Percentiles rank a stretch among this genome's conserved stretches.
phyloP scores from a whole-genome alignment of 2,888 invertebrate genomes.

The Hypolimnas misippus region DNA sequence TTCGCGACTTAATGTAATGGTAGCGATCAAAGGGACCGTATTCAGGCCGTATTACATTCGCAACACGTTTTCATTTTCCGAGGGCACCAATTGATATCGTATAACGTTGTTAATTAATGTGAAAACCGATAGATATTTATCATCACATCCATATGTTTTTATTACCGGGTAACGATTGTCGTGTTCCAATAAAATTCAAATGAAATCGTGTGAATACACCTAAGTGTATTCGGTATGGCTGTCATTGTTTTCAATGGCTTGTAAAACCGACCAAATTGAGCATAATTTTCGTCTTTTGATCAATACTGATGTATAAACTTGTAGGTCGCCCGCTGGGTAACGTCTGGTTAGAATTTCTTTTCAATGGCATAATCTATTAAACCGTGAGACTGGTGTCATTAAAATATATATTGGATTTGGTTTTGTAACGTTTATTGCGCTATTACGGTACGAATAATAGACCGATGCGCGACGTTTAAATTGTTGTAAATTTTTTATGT shows the following conservation, averaged over 20 bases:
- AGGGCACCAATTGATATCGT: constrained; percentile 40
- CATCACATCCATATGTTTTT: constrained; percentile 15
- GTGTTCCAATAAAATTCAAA: constrained; percentile 16
- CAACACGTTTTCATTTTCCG: constrained; percentile 41
- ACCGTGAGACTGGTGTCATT: constrained; percentile 64
- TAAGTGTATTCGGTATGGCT: constrained; percentile 4
- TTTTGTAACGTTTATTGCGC: constrained; percentile 18
- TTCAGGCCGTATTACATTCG: constrained; percentile 38
- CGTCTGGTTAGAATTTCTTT: constrained; percentile 48
- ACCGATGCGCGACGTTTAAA: not conserved
- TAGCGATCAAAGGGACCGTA: constrained; percentile 34
- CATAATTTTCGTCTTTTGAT: constrained; percentile 56
- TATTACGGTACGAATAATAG: not conserved
- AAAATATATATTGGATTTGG: constrained; percentile 44
- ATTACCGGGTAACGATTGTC: constrained; percentile 16
- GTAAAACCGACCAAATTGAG: constrained; percentile 62
- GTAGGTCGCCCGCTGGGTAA: constrained; percentile 63
- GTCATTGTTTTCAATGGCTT: constrained; percentile 49
- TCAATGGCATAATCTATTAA: constrained; percentile 52
- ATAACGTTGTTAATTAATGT: constrained; percentile 39
- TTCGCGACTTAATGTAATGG: constrained; percentile 34
- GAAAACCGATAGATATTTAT: constrained; percentile 31
- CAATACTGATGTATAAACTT: constrained; percentile 62
- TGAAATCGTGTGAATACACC: constrained; percentile 12
- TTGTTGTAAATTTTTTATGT: not conserved